phyloP scores from a whole-genome alignment of 2,113 vertebrate genomes.

The Larimichthys polyactis region DNA sequence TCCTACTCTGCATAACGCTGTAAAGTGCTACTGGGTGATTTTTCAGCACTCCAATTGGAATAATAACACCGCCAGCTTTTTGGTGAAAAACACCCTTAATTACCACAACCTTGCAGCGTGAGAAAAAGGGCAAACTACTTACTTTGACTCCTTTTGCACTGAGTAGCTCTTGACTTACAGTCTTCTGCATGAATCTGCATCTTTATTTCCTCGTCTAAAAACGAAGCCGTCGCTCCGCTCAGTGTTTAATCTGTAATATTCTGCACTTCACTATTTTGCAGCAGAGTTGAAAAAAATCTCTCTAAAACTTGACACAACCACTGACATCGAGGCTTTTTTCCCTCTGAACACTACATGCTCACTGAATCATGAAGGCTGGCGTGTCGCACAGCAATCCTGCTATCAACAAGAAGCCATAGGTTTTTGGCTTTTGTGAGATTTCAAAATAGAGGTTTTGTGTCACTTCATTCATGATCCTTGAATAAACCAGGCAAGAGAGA shows the following conservation, averaged over 20 bases:
- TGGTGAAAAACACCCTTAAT: slow-evolving; percentile 72
- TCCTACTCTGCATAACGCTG: slow-evolving; percentile 49
- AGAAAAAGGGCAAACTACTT: slow-evolving; percentile 71
- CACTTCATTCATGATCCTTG: not conserved
- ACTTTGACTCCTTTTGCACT: slow-evolving; percentile 40
- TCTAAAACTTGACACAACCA: not conserved
- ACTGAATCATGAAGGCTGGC: not conserved
- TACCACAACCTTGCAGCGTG: slow-evolving; percentile 65
- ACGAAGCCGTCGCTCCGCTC: not conserved
- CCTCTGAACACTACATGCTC: not conserved
- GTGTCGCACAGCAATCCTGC: not conserved
- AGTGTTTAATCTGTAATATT: not conserved
- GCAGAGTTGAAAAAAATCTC: not conserved
- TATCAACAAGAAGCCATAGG: not conserved
- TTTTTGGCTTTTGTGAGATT: not conserved
- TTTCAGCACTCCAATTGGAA: slow-evolving; percentile 68
- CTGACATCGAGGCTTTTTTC: not conserved
- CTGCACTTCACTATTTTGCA: not conserved
- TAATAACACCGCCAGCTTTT: slow-evolving; percentile 59
- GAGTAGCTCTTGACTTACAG: slow-evolving; percentile 59
- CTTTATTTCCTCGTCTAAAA: slow-evolving; percentile 26
- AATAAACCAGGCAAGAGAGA: not conserved
- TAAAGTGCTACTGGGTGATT: slow-evolving; percentile 66
- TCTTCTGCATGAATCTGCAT: slow-evolving; percentile 40
- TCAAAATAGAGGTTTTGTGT: not conserved